Evolutionary conservation across 2,797 vertebrate genomes (phyloP).

Genomic region (Rhodeus uyekii): DNA sequence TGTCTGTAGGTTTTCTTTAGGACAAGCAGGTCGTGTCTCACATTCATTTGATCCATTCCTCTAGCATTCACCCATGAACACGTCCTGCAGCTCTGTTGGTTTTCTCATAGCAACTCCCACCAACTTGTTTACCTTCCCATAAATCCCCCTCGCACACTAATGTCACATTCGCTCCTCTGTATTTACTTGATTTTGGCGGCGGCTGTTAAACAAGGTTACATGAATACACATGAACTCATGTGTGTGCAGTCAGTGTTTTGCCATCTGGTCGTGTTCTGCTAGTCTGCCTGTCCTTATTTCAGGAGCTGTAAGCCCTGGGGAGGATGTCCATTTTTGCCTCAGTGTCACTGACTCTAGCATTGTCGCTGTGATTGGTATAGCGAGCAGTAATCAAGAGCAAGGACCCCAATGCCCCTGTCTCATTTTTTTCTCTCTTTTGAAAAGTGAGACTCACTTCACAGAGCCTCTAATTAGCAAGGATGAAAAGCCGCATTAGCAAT

Average conservation of each 20-base stretch:
- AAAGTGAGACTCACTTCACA: constrained; percentile 59
- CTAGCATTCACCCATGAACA: not conserved
- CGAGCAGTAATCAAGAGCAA: constrained; percentile 37
- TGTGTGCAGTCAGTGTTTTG: not conserved
- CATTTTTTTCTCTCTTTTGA: constrained; percentile 53
- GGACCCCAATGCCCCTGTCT: constrained; percentile 40
- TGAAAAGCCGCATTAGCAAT: constrained; percentile 65
- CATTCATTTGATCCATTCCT: not conserved
- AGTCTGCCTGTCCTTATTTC: not conserved
- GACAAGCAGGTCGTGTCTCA: not conserved
- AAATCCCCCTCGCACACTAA: not conserved
- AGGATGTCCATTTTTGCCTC: constrained; percentile 8
- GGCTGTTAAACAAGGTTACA: constrained; percentile 22
- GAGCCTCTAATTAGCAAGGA: constrained; percentile 60
- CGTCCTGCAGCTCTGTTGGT: not conserved
- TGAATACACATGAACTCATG: not conserved
- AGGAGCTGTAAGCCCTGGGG: constrained; percentile 5
- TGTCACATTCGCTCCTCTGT: not conserved
- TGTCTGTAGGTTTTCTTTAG: not conserved
- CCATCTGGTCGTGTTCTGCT: not conserved
- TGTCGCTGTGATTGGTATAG: constrained; percentile 1
- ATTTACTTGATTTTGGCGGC: not conserved
- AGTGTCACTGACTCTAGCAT: not conserved
- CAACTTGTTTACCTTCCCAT: not conserved
- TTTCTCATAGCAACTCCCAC: not conserved